These are phyloP conservation scores for Oxyura jamaicensis DNA, from an alignment of 2,113 vertebrate genomes.

Conservation along the genomic window DNA sequence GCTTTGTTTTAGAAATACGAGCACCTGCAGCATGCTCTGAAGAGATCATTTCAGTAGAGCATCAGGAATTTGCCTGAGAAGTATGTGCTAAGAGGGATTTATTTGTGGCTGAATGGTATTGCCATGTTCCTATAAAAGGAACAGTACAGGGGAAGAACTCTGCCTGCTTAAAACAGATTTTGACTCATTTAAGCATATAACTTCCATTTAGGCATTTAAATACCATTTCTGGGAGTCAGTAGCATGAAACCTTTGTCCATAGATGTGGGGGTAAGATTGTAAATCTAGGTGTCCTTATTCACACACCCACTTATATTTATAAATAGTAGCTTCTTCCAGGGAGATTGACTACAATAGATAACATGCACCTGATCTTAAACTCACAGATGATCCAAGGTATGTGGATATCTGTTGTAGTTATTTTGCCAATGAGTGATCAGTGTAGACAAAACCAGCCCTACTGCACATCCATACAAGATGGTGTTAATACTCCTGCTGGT, in stretches of 20 bases:
- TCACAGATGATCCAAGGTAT: background rate
- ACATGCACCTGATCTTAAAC: background rate
- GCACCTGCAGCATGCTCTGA: background rate
- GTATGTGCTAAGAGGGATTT: background rate
- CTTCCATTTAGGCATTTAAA: background rate
- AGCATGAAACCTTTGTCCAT: background rate
- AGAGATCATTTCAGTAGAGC: background rate
- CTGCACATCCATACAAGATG: background rate
- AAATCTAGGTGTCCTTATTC: background rate
- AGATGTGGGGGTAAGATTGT: background rate
- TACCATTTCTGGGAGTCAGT: background rate
- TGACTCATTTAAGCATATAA: background rate
- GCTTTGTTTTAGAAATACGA: background rate
- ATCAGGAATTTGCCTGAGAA: background rate
- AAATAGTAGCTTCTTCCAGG: background rate
- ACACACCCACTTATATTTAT: rapidly evolving
- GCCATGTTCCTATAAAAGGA: background rate
- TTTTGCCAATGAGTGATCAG: background rate
- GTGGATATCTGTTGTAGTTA: background rate
- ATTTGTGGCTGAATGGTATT: background rate
- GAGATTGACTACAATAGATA: background rate
- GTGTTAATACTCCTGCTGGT: background rate
- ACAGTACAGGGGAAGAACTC: background rate
- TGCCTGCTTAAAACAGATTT: background rate
- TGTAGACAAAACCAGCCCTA: background rate